Base-by-base conservation (phyloP, 1,140 invertebrate genomes). In the Fopius arisanus region DNA sequence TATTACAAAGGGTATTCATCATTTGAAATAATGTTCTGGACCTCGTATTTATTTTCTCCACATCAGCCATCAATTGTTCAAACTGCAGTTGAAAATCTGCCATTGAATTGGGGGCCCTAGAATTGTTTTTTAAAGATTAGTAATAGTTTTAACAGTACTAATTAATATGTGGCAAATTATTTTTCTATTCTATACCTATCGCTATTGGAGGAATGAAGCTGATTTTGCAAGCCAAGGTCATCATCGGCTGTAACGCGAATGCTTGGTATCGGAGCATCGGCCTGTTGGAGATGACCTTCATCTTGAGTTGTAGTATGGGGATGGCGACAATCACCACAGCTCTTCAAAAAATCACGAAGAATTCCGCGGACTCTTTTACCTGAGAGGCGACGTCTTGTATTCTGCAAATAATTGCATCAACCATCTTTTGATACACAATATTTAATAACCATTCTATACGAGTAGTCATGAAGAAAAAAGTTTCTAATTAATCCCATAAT, bases 281-380 rank as follows among this genome's bases (percentile, higher is more conserved):
- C 62, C 2, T 40, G 72, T 21, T 79, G 14, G 19, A 59, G 23
- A 23, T 59, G 54, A 19, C 16, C 79, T 29, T 43, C 37, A 0
- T 80, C 48, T 0, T 10, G 76, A 66, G 10, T 79, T 29, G 43
- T 77, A 67, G 31, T 73, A 1, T 73, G 43, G n/a, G 70, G 10
- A 69, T 76, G 77, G 67, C 80, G 78, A 70, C 79, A 80, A 69
- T 86, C 83, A 63, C 85, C 80, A 19, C 85, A 87, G 23, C 84
- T 80, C 75, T 81, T 83, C 33, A 87, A 63, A 67, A 87, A 77
- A 66, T 86, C 84, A 72, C 83, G 75, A 26, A 87, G 70, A 28
- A 86, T 76, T 12, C 78, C 79, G 70, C 83, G 68, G 1, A 85
- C 83, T 62, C 72, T 81, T 77, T 80, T 87, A 1, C 82, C 85